Percentiles rank a stretch among this genome's conserved stretches.
Conservation (phyloP, 2,797 vertebrate genomes). For the Echiichthys vipera region DNA sequence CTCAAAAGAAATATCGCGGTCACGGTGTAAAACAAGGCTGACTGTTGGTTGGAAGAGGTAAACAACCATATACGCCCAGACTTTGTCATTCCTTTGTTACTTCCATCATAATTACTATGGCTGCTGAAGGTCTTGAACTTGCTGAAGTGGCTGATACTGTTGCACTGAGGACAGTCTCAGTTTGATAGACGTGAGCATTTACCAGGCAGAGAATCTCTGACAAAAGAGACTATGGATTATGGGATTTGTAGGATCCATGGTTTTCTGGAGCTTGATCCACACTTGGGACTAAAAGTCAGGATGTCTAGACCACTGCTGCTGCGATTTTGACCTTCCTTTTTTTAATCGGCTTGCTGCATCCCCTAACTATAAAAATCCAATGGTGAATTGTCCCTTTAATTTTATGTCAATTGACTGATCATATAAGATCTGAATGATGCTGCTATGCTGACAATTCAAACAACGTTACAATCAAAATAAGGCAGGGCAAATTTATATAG, state of each 20-base stretch:
- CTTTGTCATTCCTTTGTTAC: too few relatives aligned
- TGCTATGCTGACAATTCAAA: neutral
- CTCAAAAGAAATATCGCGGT: too few relatives aligned
- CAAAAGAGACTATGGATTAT: neutral
- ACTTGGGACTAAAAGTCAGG: neutral
- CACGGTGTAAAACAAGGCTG: too few relatives aligned
- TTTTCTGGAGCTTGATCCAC: neutral
- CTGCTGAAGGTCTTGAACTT: too few relatives aligned
- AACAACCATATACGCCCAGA: too few relatives aligned
- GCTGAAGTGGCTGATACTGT: slow-evolving; percentile 11
- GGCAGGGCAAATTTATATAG: too few relatives aligned
- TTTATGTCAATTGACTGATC: neutral
- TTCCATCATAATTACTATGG: too few relatives aligned
- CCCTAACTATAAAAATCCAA: neutral
- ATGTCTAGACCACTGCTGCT: neutral
- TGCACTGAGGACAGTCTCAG: neutral
- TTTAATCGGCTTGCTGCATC: neutral
- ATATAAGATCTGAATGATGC: neutral
- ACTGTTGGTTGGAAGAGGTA: too few relatives aligned
- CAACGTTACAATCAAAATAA: neutral
- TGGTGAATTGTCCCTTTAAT: neutral
- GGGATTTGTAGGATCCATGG: neutral
- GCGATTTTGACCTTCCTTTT: neutral
- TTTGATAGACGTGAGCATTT: slow-evolving; percentile 11
- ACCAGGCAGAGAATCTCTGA: slow-evolving; percentile 1